phyloP scores from a whole-genome alignment of 2,888 invertebrate genomes.

The Synergus gifuensis region DNA sequence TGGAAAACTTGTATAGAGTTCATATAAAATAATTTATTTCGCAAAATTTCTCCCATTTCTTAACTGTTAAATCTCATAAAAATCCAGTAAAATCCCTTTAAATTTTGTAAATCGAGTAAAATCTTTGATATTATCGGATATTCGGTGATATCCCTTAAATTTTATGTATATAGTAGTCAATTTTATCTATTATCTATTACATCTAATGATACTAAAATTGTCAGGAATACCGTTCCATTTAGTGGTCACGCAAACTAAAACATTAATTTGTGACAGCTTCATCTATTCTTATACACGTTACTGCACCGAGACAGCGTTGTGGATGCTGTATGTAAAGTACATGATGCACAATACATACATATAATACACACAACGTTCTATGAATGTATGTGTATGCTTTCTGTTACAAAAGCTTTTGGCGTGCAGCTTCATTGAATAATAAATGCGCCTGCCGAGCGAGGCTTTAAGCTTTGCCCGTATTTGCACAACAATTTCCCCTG shows the following conservation, averaged over 20 bases:
- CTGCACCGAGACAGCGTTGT: background rate
- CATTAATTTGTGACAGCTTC: background rate
- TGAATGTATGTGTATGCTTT: slow-evolving; percentile 43
- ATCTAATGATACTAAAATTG: no score
- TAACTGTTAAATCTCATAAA: no score
- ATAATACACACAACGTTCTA: background rate
- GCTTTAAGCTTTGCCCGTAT: slow-evolving; percentile 61
- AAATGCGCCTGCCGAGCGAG: slow-evolving; percentile 58
- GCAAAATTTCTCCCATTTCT: no score
- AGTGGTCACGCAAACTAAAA: background rate
- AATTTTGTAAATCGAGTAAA: no score
- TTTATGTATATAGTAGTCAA: no score
- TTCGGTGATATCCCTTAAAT: no score
- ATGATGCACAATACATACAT: background rate
- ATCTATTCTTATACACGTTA: background rate
- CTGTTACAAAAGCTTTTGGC: slow-evolving; percentile 46
- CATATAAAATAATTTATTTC: background rate
- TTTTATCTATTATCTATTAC: no score
- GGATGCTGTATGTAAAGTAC: background rate
- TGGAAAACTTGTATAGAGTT: background rate
- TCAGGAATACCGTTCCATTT: background rate
- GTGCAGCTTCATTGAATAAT: slow-evolving; percentile 67
- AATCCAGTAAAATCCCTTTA: no score
- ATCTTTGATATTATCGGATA: no score
- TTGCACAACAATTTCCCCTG: slow-evolving; percentile 67